A percentile compares a stretch with the other conserved stretches of the same genome.
Conservation (phyloP, 2,888 invertebrate genomes). For the Ennomos erosarius region DNA sequence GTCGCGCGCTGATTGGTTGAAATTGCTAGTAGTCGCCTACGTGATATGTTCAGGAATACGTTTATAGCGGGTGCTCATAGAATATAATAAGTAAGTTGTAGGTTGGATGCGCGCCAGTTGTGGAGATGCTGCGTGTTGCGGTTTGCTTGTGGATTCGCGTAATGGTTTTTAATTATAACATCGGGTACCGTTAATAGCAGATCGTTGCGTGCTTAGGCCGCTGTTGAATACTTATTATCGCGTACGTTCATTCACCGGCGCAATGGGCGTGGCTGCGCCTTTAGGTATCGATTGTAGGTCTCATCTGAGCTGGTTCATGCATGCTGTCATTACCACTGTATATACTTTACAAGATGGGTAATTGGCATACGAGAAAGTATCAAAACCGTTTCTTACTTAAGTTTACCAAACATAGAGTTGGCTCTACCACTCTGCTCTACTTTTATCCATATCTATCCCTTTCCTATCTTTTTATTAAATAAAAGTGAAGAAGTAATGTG, state of each 20-base stretch:
- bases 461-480: too few species aligned
- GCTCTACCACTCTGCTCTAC: too few species aligned
- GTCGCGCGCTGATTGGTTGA: conserved; percentile 84
- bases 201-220: conserved; percentile 53
- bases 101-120: conserved; percentile 80
- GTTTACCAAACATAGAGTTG: too few species aligned
- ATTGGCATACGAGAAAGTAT: neutral
- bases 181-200: conserved; percentile 68
- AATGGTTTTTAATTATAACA: conserved; percentile 75
- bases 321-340: neutral
- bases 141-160: conserved; percentile 72
- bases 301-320: conserved; percentile 7
- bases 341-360: too few species aligned
- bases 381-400: neutral
- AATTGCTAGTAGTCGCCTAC: conserved; percentile 83
- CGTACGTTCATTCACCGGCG: conserved; percentile 58
- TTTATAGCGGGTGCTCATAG: conserved; percentile 82
- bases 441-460: too few species aligned
- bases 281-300: conserved; percentile 40
- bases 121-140: conserved; percentile 67
- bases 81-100: conserved; percentile 83
- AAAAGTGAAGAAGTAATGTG: too few species aligned
- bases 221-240: conserved; percentile 59
- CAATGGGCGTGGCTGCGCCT: conserved; percentile 46
- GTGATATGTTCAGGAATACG: conserved; percentile 85